Conservation (phyloP, 1,140 invertebrate species). For the Melitaea cinxia region DNA sequence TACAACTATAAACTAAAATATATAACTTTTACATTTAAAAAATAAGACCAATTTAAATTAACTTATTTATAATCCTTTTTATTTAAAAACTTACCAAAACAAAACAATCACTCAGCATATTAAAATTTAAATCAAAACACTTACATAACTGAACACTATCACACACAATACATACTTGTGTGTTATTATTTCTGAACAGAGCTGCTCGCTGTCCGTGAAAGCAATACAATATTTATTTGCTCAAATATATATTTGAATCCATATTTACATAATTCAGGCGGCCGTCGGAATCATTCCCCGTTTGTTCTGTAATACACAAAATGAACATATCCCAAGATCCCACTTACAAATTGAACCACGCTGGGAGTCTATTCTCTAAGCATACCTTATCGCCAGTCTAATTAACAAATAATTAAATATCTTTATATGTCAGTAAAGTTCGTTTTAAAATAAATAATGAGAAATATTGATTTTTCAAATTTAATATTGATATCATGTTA, state of each 20-base stretch:
- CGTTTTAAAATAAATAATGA: no score
- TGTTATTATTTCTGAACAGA: constrained; percentile 23
- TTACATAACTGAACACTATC: not conserved
- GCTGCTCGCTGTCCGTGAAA: constrained; percentile 22
- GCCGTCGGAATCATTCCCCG: constrained; percentile 60
- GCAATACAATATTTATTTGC: constrained; percentile 48
- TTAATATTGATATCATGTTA: no score
- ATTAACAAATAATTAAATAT: not conserved
- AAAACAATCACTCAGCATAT: not conserved
- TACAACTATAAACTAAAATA: no score
- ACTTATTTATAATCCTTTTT: no score
- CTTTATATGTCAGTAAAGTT: not conserved
- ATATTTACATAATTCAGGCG: constrained; percentile 76
- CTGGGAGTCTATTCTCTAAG: constrained; percentile 57
- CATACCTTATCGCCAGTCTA: not conserved
- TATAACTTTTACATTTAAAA: no score
- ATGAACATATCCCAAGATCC: constrained; percentile 80
- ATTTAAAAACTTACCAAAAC: no score
- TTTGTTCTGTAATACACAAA: constrained; percentile 73
- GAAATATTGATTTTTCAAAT: no score
- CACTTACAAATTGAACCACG: constrained; percentile 74
- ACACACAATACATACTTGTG: not conserved
- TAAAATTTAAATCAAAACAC: constrained; percentile 6
- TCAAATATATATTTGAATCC: constrained; percentile 63
- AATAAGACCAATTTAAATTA: no score